Conservation (phyloP, 2,797 vertebrate species). For the Pangasius krempfi region DNA sequence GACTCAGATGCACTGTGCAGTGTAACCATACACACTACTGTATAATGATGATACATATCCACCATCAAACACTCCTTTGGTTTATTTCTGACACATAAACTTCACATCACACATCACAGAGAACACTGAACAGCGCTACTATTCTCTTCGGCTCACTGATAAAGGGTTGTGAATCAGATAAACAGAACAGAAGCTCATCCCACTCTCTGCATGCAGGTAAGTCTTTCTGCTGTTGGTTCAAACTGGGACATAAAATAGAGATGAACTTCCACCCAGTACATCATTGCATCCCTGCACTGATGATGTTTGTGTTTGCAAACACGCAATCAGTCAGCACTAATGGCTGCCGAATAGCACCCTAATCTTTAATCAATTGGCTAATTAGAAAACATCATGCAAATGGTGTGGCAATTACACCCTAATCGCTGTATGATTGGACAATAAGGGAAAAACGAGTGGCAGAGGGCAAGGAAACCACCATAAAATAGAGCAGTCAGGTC, state of each 20-base stretch:
- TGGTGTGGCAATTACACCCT: slow-evolving; percentile 61
- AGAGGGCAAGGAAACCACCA: slow-evolving; percentile 39
- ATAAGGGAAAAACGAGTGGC: slow-evolving; percentile 36
- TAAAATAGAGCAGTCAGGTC: not conserved
- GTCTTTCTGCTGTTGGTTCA: not conserved
- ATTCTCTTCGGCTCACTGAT: not conserved
- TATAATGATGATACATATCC: not conserved
- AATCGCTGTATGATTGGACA: slow-evolving; percentile 57
- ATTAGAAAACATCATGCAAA: slow-evolving; percentile 66
- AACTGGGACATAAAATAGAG: slow-evolving; percentile 34
- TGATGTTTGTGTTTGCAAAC: slow-evolving; percentile 60
- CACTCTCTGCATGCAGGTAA: not conserved
- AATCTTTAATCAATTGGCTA: slow-evolving; percentile 63
- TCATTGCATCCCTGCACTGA: slow-evolving; percentile 28
- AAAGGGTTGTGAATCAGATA: slow-evolving; percentile 7
- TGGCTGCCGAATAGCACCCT: slow-evolving; percentile 57
- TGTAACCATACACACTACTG: not conserved
- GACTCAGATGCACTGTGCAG: not conserved
- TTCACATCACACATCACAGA: not conserved
- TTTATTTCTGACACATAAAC: not conserved
- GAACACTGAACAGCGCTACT: not conserved
- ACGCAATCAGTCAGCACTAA: slow-evolving; percentile 63
- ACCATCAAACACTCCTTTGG: not conserved
- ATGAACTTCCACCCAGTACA: not conserved
- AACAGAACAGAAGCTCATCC: not conserved